These are phyloP conservation scores for Stenchaetothrips biformis DNA, from an alignment of 2,888 invertebrate genomes.

Conservation along the genomic window DNA sequence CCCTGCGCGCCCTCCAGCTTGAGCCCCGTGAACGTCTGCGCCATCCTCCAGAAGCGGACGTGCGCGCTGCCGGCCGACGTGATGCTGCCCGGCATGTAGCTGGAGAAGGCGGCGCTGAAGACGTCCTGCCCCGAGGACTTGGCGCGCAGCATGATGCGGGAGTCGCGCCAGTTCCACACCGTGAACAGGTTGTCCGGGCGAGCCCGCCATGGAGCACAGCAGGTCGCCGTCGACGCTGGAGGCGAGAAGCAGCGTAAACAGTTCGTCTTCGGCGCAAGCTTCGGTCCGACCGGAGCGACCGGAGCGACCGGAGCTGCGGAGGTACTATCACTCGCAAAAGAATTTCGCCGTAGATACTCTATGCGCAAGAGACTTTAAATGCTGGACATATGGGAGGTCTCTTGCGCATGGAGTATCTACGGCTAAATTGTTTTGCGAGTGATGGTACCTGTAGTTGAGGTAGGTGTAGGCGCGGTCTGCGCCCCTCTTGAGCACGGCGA, in stretches of 20 bases:
- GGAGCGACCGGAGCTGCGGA: too few species aligned
- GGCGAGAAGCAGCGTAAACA: conserved; percentile 30
- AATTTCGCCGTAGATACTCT: too few species aligned
- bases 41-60: conserved; percentile 92
- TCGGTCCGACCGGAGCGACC: too few species aligned
- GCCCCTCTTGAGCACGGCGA: conserved; percentile 70
- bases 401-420: too few species aligned
- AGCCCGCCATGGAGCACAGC: conserved; percentile 75
- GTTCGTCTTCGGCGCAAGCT: too few species aligned
- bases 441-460: conserved; percentile 68
- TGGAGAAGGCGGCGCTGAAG: conserved; percentile 73
- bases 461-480: conserved; percentile 67
- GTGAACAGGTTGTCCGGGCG: conserved; percentile 85
- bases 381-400: too few species aligned
- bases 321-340: too few species aligned
- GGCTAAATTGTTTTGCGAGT: too few species aligned
- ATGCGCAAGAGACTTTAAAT: too few species aligned
- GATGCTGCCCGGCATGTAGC: conserved; percentile 70
- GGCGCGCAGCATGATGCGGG: conserved; percentile 68
- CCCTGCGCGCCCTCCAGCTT: conserved; percentile 86
- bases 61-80: conserved; percentile 64
- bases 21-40: conserved; percentile 81
- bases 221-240: conserved; percentile 72
- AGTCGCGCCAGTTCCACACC: conserved; percentile 81
- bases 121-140: conserved; percentile 82